Conservation (phyloP, 1,140 invertebrate species). For the Penaeus vannamei region DNA sequence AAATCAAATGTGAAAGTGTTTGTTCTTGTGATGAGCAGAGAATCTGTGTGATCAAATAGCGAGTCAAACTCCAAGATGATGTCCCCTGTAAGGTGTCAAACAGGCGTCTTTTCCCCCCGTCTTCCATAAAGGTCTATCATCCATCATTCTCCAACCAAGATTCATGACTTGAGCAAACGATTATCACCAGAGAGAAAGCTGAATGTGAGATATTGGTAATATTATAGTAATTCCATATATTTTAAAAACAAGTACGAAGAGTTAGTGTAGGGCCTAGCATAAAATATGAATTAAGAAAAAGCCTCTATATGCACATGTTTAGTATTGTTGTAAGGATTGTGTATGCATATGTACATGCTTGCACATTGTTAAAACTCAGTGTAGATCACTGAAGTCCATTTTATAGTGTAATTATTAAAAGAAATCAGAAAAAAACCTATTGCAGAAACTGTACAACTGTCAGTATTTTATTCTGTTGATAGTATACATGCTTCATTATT, state of each 20-base stretch:
- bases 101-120: too few species aligned
- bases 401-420: slow-evolving; percentile 30
- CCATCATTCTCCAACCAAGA: too few species aligned
- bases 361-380: slow-evolving; percentile 42
- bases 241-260: slow-evolving; percentile 1
- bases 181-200: too few species aligned
- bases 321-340: slow-evolving; percentile 5
- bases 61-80: too few species aligned
- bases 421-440: slow-evolving; percentile 14
- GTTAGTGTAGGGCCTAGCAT: neutral
- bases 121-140: too few species aligned
- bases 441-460: slow-evolving; percentile 35
- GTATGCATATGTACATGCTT: slow-evolving; percentile 22
- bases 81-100: too few species aligned
- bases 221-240: neutral
- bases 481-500: slow-evolving; percentile 2
- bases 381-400: slow-evolving; percentile 60
- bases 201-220: neutral
- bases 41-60: too few species aligned
- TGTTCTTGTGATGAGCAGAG: too few species aligned
- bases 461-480: slow-evolving; percentile 31
- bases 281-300: slow-evolving; percentile 28
- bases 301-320: slow-evolving; percentile 15
- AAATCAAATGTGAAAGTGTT: too few species aligned
- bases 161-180: too few species aligned